Percentiles rank a stretch among this genome's conserved stretches.
These are phyloP conservation scores for Lophotriccus pileatus DNA, from an alignment of 2,797 vertebrate genomes.

Conservation along the genomic window DNA sequence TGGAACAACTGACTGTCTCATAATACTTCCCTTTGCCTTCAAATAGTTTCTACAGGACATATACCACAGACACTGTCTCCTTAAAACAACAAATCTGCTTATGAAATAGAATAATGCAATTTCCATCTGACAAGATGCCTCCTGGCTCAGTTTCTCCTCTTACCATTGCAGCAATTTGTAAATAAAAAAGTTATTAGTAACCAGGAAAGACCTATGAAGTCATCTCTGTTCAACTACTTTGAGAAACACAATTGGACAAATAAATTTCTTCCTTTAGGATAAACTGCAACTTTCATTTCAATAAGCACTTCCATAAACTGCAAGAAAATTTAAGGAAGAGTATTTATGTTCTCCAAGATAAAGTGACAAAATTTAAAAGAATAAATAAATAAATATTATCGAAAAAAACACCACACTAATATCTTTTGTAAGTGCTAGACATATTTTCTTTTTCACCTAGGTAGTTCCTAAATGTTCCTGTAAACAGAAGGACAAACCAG, in stretches of 20 bases:
- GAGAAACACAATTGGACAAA: neutral
- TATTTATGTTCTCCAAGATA: neutral
- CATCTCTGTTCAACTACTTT: neutral
- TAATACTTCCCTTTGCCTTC: neutral
- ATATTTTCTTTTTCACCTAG: neutral
- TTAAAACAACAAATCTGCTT: neutral
- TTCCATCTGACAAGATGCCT: neutral
- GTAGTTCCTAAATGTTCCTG: neutral
- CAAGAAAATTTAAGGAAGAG: neutral
- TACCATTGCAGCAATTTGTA: neutral
- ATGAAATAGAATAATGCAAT: neutral
- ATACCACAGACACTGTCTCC: neutral
- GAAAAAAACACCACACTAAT: neutral
- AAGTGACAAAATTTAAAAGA: neutral
- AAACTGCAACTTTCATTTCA: neutral
- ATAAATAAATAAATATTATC: neutral
- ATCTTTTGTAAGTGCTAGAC: neutral
- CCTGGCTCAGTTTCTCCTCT: neutral
- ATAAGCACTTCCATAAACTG: neutral
- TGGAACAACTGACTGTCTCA: neutral
- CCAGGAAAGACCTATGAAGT: neutral
- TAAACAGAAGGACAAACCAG: neutral
- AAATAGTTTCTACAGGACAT: neutral
- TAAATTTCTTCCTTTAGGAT: neutral
- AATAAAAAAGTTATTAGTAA: neutral